A percentile compares a stretch with the other conserved stretches of the same genome.
These are phyloP conservation scores for Pseudanteris insignis DNA, from an alignment of 2,888 invertebrate genomes.

Conservation along the genomic window DNA sequence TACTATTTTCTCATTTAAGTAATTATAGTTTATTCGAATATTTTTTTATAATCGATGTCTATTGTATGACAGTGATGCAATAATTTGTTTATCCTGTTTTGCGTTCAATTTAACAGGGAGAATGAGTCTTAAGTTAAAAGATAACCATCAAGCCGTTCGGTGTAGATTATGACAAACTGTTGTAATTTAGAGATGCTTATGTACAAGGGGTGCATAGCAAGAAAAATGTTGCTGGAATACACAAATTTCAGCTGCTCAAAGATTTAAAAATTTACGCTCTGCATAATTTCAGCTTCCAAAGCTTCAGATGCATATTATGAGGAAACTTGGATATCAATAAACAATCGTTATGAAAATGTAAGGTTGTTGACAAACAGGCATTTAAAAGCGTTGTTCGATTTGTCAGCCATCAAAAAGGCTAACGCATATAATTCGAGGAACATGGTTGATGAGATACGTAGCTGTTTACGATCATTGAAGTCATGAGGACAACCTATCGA, in stretches of 20 bases:
- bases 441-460: slow-evolving; percentile 14
- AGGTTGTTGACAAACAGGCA: slow-evolving; percentile 13
- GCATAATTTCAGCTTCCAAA: slow-evolving; percentile 13
- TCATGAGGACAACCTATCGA: slow-evolving; percentile 4
- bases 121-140: background rate
- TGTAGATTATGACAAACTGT: slow-evolving; percentile 22
- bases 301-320: slow-evolving; percentile 11
- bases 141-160: slow-evolving; percentile 20
- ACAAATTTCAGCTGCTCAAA: slow-evolving; percentile 21
- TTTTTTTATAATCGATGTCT: too few relatives aligned
- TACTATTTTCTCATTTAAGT: too few relatives aligned
- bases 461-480: slow-evolving; percentile 7
- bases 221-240: background rate
- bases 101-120: too few relatives aligned
- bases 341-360: slow-evolving; percentile 11
- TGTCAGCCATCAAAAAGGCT: slow-evolving; percentile 11
- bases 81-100: too few relatives aligned
- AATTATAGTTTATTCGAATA: too few relatives aligned
- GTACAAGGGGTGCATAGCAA: slow-evolving; percentile 3
- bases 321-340: slow-evolving; percentile 9
- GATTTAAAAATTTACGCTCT: slow-evolving; percentile 2
- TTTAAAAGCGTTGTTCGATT: slow-evolving; percentile 14
- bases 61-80: too few relatives aligned
- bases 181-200: slow-evolving; percentile 22
- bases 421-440: slow-evolving; percentile 2